These are phyloP conservation scores for Epinephelus lanceolatus DNA, from an alignment of 2,113 vertebrate genomes.

Conservation along the genomic window DNA sequence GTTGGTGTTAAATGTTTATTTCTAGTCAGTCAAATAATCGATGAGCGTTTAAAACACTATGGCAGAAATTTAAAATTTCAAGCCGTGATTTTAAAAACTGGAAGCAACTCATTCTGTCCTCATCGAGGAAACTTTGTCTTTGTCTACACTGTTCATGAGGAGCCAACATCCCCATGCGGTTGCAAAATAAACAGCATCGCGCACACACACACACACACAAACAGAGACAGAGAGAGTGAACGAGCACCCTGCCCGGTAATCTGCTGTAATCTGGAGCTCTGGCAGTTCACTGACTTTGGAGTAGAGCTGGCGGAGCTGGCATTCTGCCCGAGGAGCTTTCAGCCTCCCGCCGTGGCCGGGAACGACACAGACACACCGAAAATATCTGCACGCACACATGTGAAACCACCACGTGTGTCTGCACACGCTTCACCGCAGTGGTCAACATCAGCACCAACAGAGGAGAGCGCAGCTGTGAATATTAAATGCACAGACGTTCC, in stretches of 20 bases:
- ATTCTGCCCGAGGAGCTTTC: conserved; percentile 64
- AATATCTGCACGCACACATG: conserved; percentile 39
- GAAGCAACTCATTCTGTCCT: neutral
- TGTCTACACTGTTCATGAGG: conserved; percentile 10
- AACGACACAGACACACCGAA: conserved; percentile 40
- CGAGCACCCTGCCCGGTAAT: conserved; percentile 71
- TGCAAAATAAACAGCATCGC: conserved; percentile 50
- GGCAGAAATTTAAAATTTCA: neutral
- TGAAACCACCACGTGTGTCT: conserved; percentile 17
- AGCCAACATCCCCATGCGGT: conserved; percentile 35
- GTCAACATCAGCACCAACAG: conserved; percentile 46
- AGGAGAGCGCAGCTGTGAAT: conserved; percentile 22
- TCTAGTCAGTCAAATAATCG: neutral
- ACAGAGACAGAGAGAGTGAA: conserved; percentile 53
- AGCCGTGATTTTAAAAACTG: neutral
- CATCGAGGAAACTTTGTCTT: conserved; percentile 12
- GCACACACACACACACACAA: conserved; percentile 23
- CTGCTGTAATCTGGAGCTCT: conserved; percentile 80
- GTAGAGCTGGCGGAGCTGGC: conserved; percentile 58
- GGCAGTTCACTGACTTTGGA: conserved; percentile 69
- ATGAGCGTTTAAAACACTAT: neutral
- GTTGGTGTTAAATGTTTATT: neutral
- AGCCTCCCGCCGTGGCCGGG: conserved; percentile 46
- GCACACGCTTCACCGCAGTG: neutral
- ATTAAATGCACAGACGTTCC: conserved; percentile 36